phyloP scores from a whole-genome alignment of 2,113 vertebrate genomes.

The Silurus asotus region DNA sequence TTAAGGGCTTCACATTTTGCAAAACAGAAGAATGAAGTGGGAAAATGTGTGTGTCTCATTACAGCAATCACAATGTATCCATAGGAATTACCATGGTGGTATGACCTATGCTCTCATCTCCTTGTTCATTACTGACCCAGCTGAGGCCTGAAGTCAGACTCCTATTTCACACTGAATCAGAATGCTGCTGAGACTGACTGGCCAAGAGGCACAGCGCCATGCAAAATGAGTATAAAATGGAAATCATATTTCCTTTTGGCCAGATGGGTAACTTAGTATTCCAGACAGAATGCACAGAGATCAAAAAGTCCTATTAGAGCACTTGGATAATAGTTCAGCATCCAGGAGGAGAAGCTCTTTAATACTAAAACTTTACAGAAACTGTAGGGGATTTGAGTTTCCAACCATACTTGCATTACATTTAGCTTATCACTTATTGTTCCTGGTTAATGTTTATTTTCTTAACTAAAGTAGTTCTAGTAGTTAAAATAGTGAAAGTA shows the following conservation, averaged over 20 bases:
- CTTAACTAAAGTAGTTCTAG: neutral
- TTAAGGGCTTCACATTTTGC: neutral
- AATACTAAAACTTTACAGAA: conserved; percentile 17
- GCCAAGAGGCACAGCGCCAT: conserved; percentile 33
- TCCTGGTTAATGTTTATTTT: neutral
- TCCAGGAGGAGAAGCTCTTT: conserved; percentile 19
- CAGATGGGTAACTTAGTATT: conserved; percentile 56
- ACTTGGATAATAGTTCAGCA: conserved; percentile 32
- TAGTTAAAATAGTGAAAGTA: conserved; percentile 1
- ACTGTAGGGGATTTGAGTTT: conserved; percentile 1
- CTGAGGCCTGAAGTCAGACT: conserved; percentile 48
- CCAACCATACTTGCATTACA: neutral
- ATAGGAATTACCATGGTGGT: conserved; percentile 57
- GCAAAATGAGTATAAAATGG: conserved; percentile 55
- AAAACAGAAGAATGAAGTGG: conserved; percentile 25
- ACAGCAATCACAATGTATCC: conserved; percentile 62
- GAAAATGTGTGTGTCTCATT: conserved; percentile 59
- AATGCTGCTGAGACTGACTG: conserved; percentile 18
- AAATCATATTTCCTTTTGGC: conserved; percentile 58
- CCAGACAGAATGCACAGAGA: conserved; percentile 43
- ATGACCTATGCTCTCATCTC: conserved; percentile 65
- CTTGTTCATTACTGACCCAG: conserved; percentile 58
- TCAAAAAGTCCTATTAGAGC: conserved; percentile 55
- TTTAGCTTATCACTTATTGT: neutral
- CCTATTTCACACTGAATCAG: conserved; percentile 67